Base-by-base conservation (phyloP, 2,797 vertebrate genomes). In the Acipenser ruthenus region DNA sequence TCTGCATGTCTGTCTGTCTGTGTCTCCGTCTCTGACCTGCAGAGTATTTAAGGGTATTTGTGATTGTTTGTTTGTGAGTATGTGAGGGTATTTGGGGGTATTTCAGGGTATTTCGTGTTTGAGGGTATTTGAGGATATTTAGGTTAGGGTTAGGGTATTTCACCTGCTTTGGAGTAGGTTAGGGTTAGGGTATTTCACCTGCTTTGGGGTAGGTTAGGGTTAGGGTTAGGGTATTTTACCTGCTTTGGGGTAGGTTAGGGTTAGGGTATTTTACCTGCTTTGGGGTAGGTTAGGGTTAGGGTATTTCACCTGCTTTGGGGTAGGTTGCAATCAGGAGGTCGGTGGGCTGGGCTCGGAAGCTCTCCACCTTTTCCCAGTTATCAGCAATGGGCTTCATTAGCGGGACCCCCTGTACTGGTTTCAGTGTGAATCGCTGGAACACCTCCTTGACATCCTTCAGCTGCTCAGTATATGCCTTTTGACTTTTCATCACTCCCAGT, bases 281-380 rank as follows among this genome's bases (percentile, higher is more conserved):
- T 79, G 65, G 77, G 75, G 12, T 79, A 10, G 12, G 9, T 10
- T 37, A 37, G 23, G 23, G 64, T 13, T 49, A 18, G 10, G 11
- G n/a, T 62, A 3, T 62, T 63, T 70, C 82, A 93, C 92, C 92
- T 86, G 92, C 89, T 90, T 93, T 93, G 23, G 92, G 92, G 70
- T 93, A 94, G 56, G 92, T 93, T 63, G 89, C 80, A 55, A 94
- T 90, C 63, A 94, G 84, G 23, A 93, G 65, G 74, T 93, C 92
- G 0, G 86, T 86, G 6, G 89, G 81, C 64, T 90, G 81, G 0
- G 92, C 91, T 61, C 70, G 6, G 74, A 94, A 93, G 70, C 74
- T 77, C 67, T 77, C 84, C 66, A 93, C 63, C 2, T 69, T 69
- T 66, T 86, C 84, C 85, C 84, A 92, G 69, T 81, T 85, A 1